Evolutionary conservation across 2,797 vertebrate species (phyloP), one percentile per base, ranked within the genome.

Genomic region (Mormyrops boulengeri): DNA sequence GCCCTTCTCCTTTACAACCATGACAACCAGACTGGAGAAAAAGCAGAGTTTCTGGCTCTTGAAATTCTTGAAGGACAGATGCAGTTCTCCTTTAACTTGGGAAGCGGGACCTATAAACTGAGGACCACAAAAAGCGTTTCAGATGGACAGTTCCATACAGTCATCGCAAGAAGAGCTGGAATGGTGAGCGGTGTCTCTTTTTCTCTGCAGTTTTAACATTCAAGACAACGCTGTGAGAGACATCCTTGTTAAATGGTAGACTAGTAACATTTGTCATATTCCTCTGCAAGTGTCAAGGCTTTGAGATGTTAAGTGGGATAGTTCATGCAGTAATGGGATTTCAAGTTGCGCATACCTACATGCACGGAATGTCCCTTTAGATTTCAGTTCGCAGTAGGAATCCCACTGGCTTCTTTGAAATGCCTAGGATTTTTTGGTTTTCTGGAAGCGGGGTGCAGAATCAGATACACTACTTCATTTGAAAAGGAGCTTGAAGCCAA

Each of bases 21-120:
- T n/a, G 98, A 99, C 92, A 99, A 99, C 95, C 98, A 98, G 92
- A 99, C 98, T 0, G 98, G 98, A 60, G 98, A 99, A 92, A 95
- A 96, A 92, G 97, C 97, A 0, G 98, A 99, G 92, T 99, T 99
- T 93, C 94, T 99, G 94, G 98, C 98, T 0, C 94, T 99, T 92
- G 99, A 99, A 92, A 95, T 99, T 92, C 95, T 92, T 0, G 97
- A 97, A 91, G 98, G 97, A 87, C 95, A 95, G 88, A 94, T 99
- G 92, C 96, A 96, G 66, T 98, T 99, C 94, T 99, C 98, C 49
- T 99, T 98, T 92, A 99, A 99, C 92, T 95, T 99, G 90, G 99
- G 99, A 88, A 96, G 97, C 47, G 97, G 98, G 87, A 97, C 97
- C 0, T 98, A 97, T 89, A 98, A 97, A 92, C 96, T 99, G 84